A percentile compares a stretch with the other conserved stretches of the same genome.
These are phyloP conservation scores for Bambusicola thoracicus DNA, from an alignment of 2,113 vertebrate species.

Conservation along the genomic window DNA sequence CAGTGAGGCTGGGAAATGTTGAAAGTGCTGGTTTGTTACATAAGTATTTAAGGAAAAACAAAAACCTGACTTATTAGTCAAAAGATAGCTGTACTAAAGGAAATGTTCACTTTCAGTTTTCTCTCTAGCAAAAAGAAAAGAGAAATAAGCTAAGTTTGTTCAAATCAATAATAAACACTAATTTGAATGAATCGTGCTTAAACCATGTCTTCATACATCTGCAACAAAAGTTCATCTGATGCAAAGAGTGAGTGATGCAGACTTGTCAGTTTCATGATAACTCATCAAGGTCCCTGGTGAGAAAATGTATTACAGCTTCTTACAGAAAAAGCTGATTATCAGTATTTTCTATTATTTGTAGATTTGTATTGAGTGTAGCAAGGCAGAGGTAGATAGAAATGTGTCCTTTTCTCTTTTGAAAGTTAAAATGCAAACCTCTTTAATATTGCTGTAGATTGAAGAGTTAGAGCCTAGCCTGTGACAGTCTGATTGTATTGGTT, in stretches of 20 bases:
- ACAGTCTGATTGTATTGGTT: background rate
- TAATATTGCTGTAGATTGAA: background rate
- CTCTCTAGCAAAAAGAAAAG: background rate
- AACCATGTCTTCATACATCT: background rate
- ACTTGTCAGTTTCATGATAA: background rate
- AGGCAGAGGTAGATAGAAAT: background rate
- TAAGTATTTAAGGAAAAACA: background rate
- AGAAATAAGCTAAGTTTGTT: conserved; percentile 13
- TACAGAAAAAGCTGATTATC: background rate
- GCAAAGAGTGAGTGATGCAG: background rate
- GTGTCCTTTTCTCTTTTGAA: background rate
- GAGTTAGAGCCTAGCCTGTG: background rate
- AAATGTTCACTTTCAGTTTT: background rate
- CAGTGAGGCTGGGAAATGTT: background rate
- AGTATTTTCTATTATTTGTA: background rate
- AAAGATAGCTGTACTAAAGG: background rate
- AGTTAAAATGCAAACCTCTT: conserved; percentile 6
- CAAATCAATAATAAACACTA: conserved; percentile 16
- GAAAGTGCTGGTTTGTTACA: background rate
- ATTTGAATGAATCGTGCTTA: background rate
- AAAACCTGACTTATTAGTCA: background rate
- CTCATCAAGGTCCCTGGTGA: background rate
- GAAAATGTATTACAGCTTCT: background rate
- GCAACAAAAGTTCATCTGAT: background rate
- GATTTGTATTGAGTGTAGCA: background rate